phyloP scores from a whole-genome alignment of 2,113 vertebrate genomes.

The Pseudolaguvia tuberculata region DNA sequence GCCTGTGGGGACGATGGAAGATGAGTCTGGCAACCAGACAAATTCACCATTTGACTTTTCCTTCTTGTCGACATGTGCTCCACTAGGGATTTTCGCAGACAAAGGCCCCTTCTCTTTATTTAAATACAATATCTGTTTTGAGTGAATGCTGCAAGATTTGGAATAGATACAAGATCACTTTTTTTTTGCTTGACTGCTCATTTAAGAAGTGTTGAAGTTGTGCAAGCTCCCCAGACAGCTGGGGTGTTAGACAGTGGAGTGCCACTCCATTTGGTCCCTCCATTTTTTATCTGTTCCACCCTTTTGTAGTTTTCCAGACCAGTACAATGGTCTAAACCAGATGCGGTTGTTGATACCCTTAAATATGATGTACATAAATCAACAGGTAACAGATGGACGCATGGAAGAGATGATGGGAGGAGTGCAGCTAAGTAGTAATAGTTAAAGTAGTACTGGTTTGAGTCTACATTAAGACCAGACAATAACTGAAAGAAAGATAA shows the following conservation, averaged over 20 bases:
- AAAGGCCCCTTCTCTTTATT: slow-evolving; percentile 72
- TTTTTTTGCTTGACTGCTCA: slow-evolving; percentile 72
- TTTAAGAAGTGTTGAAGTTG: slow-evolving; percentile 64
- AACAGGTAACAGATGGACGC: too few relatives aligned
- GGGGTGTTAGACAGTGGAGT: slow-evolving; percentile 40
- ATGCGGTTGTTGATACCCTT: neutral
- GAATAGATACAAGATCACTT: slow-evolving; percentile 73
- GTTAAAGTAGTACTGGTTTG: too few relatives aligned
- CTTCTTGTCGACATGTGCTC: slow-evolving; percentile 67
- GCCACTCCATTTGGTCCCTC: slow-evolving; percentile 19
- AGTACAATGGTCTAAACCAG: slow-evolving; percentile 13
- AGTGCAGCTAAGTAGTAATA: too few relatives aligned
- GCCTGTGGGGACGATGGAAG: slow-evolving; percentile 74
- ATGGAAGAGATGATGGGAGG: too few relatives aligned
- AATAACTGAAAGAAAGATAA: too few relatives aligned
- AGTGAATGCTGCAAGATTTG: slow-evolving; percentile 48
- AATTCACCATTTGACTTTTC: slow-evolving; percentile 78
- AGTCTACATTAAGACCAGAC: too few relatives aligned
- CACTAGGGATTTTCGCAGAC: slow-evolving; percentile 76
- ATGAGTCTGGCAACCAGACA: slow-evolving; percentile 72
- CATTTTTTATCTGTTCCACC: slow-evolving; percentile 1
- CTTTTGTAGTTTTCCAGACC: slow-evolving; percentile 1
- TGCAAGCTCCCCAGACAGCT: slow-evolving; percentile 46
- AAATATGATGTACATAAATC: neutral
- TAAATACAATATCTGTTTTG: slow-evolving; percentile 78